A percentile compares a stretch with the other conserved stretches of the same genome.
These are phyloP conservation scores for Malurus melanocephalus DNA, from an alignment of 2,113 vertebrate species.

Conservation along the genomic window DNA sequence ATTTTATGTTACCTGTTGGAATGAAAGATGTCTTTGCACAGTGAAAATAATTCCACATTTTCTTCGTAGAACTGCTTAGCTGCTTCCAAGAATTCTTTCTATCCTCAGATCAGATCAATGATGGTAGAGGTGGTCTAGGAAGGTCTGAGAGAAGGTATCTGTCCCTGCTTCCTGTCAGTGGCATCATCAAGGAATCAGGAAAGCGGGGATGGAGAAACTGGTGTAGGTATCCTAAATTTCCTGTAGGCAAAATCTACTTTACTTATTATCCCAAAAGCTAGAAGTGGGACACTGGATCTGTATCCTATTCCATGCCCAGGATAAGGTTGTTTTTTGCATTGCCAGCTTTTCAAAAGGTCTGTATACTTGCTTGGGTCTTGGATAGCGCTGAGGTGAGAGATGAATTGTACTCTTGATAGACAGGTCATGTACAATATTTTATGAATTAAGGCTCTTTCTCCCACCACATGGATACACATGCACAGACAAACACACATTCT, in stretches of 20 bases:
- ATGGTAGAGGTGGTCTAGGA: background rate
- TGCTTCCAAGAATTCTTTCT: background rate
- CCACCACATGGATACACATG: background rate
- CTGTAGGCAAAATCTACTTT: background rate
- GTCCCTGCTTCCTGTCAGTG: background rate
- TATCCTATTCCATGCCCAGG: background rate
- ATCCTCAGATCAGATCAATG: background rate
- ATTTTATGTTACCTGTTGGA: background rate
- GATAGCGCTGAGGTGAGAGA: background rate
- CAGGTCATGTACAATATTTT: background rate
- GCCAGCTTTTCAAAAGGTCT: background rate
- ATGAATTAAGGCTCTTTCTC: background rate
- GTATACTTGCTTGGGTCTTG: background rate
- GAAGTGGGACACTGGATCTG: background rate
- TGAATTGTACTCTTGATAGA: background rate
- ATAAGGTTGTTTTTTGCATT: background rate
- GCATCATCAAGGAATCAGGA: background rate
- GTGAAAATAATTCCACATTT: background rate
- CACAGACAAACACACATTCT: background rate
- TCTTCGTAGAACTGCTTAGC: background rate
- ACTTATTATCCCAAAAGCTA: background rate
- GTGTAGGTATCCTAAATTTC: background rate
- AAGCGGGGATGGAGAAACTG: background rate
- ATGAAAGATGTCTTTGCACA: background rate
- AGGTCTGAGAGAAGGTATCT: background rate